These are phyloP conservation scores for Melieria picta DNA, from an alignment of 2,888 invertebrate species.

Conservation along the genomic window DNA sequence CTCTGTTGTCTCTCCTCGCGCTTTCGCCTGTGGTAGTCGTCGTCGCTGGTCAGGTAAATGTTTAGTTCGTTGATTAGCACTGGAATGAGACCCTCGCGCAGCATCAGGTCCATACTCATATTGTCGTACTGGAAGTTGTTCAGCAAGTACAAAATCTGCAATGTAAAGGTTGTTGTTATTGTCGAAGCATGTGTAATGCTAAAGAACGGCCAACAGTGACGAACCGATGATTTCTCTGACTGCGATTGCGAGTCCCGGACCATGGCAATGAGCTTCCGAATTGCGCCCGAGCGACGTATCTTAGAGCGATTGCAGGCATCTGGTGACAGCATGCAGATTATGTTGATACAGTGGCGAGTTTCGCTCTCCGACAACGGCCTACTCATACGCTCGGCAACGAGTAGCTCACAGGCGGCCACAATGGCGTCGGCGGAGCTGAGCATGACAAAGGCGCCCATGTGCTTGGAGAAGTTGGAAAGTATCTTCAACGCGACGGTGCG, in stretches of 20 bases:
- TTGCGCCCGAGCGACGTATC: constrained; percentile 62
- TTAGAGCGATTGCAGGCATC: constrained; percentile 66
- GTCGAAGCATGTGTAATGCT: not conserved
- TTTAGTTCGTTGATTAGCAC: constrained; percentile 68
- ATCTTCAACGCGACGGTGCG: constrained; percentile 59
- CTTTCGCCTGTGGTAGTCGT: constrained; percentile 59
- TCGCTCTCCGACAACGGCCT: constrained; percentile 58
- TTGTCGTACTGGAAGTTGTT: constrained; percentile 68
- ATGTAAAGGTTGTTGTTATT: not conserved
- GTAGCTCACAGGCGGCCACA: constrained; percentile 60
- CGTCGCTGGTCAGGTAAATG: constrained; percentile 59
- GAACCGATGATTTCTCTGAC: constrained; percentile 59
- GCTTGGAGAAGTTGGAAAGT: constrained; percentile 63
- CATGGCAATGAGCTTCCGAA: constrained; percentile 60
- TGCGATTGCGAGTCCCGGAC: constrained; percentile 58
- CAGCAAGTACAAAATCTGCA: constrained; percentile 60
- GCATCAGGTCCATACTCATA: constrained; percentile 68
- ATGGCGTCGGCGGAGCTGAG: constrained; percentile 62
- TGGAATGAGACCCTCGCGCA: constrained; percentile 69
- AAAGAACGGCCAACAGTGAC: not conserved
- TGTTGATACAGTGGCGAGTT: constrained; percentile 60
- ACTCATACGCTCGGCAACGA: constrained; percentile 56
- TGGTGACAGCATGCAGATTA: constrained; percentile 61
- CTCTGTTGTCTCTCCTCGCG: constrained; percentile 58
- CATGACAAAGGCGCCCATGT: constrained; percentile 54